Evolutionary conservation across 2,888 invertebrate genomes (phyloP), one percentile per base, ranked within the genome.

Genomic region (Mythimna loreyi): DNA sequence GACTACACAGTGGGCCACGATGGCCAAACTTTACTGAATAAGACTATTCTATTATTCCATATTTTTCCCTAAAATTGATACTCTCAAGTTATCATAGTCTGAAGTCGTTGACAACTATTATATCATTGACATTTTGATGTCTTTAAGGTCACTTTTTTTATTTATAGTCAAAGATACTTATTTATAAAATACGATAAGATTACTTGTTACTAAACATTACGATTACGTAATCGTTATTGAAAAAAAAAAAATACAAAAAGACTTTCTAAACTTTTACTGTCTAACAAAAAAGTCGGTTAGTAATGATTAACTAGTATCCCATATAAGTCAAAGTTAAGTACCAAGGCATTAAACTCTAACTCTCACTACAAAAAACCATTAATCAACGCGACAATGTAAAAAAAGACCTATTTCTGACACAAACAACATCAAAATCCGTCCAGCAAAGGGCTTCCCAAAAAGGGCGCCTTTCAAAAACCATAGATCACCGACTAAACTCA

Each of bases 301-400:
- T 62, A 60, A 62, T 55, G 47, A 67, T 67, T 28, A 67, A 78
- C 57, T 49, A 56, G 62, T 40, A 72, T 67, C 16, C 68, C 64
- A 71, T 68, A 53, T 57, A 79, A 33, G 74, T 60, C 40, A 60
- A 33, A 30, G 63, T 63, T 60, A 67, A 68, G 55, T 64, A 75
- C 55, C 60, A 50, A 30, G 43, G 40, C 59, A 81, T 73, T 72
- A 75, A 69, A 60, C n/a, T 66, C 58, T 50, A n/a, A 81, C 80
- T 83, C 61, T 83, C 81, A 77, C 83, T 80, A 23, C 33, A 3
- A 28, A 13, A 43, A 25, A 28, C 52, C 47, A 84, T 73, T 73
- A 78, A 72, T 69, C 63, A 57, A 52, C 60, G 45, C 30, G 47
- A 77, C 60, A 69, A 53, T 9, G 28, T 52, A 74, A 66, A 43